Evolutionary conservation across 92 coral and sea anemone species (phyloP), one percentile per base, ranked within the genome.

Genomic region (Ricordea florida): DNA sequence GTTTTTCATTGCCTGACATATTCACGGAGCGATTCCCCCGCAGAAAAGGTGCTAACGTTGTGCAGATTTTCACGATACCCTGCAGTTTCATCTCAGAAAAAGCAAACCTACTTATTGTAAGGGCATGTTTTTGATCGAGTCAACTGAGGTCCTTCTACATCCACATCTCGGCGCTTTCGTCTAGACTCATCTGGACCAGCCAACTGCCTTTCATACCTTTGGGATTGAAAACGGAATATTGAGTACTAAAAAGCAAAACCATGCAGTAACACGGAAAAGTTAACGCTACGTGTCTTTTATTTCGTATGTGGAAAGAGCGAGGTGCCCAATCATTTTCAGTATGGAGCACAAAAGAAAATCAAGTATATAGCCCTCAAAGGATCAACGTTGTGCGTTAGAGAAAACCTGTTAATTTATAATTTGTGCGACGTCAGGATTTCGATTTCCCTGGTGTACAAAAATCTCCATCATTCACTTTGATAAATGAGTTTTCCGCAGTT

Each of bases 91-190:
- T 87, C 80, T 50, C 92, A 87, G 46, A 87, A 87, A 75, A 87
- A 81, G 52, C 87, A 87, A 30, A 59, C 87, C 44, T 86, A 57
- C 49, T 69, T 81, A 35, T 71, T 69, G 22, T 26, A 81, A 29
- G 87, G 92, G 4, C 80, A 81, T 21, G 92, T 87, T 63, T 81
- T 57, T 24, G 84, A 87, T 6, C 87, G 31, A 15, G 92, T 86
- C 43, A 79, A 43, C 73, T 49, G 50, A 41, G 74, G 33, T 60
- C 69, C 13, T 57, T 76, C 79, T 6, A 43, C 35, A 36, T 30
- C 41, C 43, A 34, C 59, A 56, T 62, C 34, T 25, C 38, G 47
- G 26, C 76, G 63, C 35, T 84, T 84, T 22, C 84, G 50, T 41
- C 79, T 66, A 16, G 84, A 65, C 61, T 69, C 89, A 60, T 41